Evolutionary conservation across 2,113 vertebrate species (phyloP).

Genomic region (Penelope pileata): DNA sequence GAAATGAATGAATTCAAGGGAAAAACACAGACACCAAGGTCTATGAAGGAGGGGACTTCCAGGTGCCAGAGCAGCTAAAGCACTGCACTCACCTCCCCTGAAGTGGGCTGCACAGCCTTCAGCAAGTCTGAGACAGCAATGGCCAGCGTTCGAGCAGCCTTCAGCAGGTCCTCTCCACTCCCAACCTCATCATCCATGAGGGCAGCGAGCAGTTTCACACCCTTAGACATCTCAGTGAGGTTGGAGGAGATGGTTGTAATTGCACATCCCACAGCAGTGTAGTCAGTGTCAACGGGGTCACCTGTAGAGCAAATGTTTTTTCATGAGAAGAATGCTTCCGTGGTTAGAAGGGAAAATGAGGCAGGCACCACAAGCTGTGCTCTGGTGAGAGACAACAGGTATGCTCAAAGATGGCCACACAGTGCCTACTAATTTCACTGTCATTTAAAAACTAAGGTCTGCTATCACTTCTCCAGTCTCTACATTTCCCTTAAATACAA

Average conservation of each 20-base stretch:
- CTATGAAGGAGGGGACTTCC: neutral
- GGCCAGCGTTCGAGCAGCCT: slow-evolving; percentile 92
- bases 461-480: neutral
- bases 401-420: neutral
- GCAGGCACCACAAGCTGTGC: neutral
- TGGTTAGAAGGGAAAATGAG: neutral
- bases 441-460: neutral
- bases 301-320: slow-evolving; percentile 75
- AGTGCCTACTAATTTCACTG: neutral
- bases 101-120: slow-evolving; percentile 93
- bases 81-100: slow-evolving; percentile 85
- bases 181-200: slow-evolving; percentile 97
- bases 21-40: neutral
- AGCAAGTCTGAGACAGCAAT: slow-evolving; percentile 94
- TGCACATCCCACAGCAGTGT: slow-evolving; percentile 97
- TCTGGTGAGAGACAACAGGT: neutral
- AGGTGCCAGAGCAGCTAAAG: neutral
- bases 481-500: neutral
- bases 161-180: slow-evolving; percentile 93
- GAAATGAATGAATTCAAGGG: neutral
- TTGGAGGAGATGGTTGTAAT: slow-evolving; percentile 99
- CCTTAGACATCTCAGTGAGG: slow-evolving; percentile 98
- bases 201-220: slow-evolving; percentile 94
- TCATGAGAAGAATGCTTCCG: neutral
- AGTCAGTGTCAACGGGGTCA: slow-evolving; percentile 95